These are phyloP conservation scores for Pseudomyrmex flavicornis DNA, from an alignment of 1,140 invertebrate species.

Conservation along the genomic window DNA sequence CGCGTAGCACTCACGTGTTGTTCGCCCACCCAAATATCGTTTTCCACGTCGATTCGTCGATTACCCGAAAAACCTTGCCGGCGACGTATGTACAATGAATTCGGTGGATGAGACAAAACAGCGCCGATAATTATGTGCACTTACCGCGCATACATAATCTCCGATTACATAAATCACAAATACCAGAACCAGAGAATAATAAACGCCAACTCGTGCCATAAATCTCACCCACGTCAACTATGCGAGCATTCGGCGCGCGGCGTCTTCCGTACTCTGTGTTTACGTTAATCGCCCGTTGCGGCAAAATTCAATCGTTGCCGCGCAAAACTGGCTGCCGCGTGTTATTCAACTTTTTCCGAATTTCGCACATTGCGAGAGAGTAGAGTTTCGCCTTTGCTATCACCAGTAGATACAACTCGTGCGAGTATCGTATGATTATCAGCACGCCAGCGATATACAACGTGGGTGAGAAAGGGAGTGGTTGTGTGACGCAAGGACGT, in stretches of 20 bases:
- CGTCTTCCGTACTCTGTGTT: constrained; percentile 7
- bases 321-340: neutral
- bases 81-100: neutral
- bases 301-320: constrained; percentile 29
- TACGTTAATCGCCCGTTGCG: constrained; percentile 28
- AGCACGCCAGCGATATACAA: neutral
- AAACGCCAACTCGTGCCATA: neutral
- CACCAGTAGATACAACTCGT: neutral
- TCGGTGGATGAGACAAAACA: constrained; percentile 12
- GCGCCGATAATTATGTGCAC: constrained; percentile 36
- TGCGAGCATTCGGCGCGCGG: constrained; percentile 14
- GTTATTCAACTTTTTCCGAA: constrained; percentile 18
- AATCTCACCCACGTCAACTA: constrained; percentile 11
- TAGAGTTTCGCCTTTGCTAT: constrained; percentile 10
- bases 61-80: neutral
- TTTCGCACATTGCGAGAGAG: constrained; percentile 1
- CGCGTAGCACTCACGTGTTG: neutral
- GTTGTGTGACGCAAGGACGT: constrained; percentile 38
- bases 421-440: neutral
- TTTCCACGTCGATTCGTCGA: constrained; percentile 35
- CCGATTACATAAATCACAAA: constrained; percentile 27
- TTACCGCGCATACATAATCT: constrained; percentile 4
- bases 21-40: neutral
- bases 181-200: neutral
- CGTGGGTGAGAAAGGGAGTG: constrained; percentile 27